Evolutionary conservation across 2,113 vertebrate genomes (phyloP).

Genomic region (Corythornis cristatus): DNA sequence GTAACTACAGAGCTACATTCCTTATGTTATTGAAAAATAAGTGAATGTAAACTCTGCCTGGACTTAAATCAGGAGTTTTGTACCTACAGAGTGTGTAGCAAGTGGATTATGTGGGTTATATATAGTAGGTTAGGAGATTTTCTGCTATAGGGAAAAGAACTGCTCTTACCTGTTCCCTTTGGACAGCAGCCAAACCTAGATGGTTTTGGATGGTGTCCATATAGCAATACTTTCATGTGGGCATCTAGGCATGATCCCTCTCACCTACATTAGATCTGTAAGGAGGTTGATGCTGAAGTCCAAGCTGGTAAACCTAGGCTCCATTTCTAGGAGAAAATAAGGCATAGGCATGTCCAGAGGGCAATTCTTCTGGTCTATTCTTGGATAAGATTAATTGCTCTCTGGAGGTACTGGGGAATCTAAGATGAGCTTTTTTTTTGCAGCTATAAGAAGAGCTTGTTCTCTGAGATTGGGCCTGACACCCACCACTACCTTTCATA

Average conservation of each 20-base stretch:
- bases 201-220: neutral
- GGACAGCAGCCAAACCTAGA: neutral
- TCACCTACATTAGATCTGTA: neutral
- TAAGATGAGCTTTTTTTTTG: neutral
- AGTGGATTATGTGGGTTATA: neutral
- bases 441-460: neutral
- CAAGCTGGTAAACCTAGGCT: neutral
- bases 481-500: neutral
- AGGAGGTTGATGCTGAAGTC: neutral
- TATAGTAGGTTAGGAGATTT: neutral
- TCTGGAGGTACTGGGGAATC: neutral
- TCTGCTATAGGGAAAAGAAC: neutral
- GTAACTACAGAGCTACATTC: neutral
- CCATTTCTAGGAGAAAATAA: neutral
- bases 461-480: neutral
- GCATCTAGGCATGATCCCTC: neutral
- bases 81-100: neutral
- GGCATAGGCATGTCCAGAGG: neutral
- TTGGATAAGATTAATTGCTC: constrained; percentile 8
- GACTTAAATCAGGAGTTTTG: neutral
- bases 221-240: neutral
- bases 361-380: neutral
- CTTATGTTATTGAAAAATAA: neutral
- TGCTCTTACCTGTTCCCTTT: neutral
- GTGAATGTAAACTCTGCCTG: neutral